A percentile compares a stretch with the other conserved stretches of the same genome.
Evolutionary conservation across 1,140 invertebrate species (phyloP).

Genomic region (Aphelenchoides besseyi): DNA sequence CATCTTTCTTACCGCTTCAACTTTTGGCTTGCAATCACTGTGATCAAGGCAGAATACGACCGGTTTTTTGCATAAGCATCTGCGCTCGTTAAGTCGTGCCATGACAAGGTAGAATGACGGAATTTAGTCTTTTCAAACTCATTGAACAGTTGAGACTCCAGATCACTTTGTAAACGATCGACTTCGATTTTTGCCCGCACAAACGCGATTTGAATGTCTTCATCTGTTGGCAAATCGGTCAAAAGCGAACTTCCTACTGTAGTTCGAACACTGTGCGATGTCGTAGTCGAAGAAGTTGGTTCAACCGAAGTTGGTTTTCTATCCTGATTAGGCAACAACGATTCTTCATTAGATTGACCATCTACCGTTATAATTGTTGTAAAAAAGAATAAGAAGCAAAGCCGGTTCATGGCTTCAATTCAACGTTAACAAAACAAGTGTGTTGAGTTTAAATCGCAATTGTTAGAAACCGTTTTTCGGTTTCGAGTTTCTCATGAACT

Average conservation of each 20-base stretch:
- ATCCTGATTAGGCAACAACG: neutral
- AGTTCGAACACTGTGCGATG: neutral
- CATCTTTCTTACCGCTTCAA: conserved; percentile 32
- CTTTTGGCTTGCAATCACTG: conserved; percentile 33
- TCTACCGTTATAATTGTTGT: neutral
- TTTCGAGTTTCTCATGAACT: neutral
- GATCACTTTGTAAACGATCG: conserved; percentile 48
- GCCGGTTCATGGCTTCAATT: neutral
- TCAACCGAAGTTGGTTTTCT: neutral
- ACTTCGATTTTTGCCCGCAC: conserved; percentile 34
- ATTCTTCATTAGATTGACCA: neutral
- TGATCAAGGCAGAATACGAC: conserved; percentile 50
- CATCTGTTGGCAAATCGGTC: conserved; percentile 16
- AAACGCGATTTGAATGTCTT: conserved; percentile 32
- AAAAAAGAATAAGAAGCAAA: neutral
- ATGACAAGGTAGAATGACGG: conserved; percentile 45
- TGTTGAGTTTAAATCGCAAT: neutral
- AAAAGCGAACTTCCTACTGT: neutral
- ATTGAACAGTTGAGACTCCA: conserved; percentile 40
- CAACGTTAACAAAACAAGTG: neutral
- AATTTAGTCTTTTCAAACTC: conserved; percentile 42
- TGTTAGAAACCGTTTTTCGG: neutral
- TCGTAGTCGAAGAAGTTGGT: neutral
- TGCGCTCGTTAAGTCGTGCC: conserved; percentile 40
- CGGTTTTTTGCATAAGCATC: conserved; percentile 50